Base-by-base conservation (phyloP, 2,888 invertebrate genomes). In the Patella ulyssiponensis region DNA sequence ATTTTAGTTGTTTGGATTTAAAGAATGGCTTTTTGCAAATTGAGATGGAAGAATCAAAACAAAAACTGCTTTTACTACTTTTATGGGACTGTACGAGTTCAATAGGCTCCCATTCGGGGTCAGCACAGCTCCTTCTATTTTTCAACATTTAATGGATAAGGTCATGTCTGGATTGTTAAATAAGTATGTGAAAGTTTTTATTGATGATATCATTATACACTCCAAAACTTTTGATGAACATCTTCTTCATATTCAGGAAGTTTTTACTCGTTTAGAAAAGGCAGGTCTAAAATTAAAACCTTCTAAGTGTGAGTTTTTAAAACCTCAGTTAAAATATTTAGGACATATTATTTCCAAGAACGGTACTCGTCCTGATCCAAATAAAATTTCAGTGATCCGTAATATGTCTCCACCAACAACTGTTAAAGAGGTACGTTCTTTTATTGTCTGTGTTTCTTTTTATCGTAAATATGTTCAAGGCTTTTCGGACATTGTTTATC, bases 231-330 rank as follows among this genome's bases (percentile, higher is more conserved):
- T 72, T 75, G 33, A 70, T 1, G 71, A 71, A 3, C 78, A 78
- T 71, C 23, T 64, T 23, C 53, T 53, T 27, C 56, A 78, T 53
- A 69, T 79, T 27, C 17, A n/a, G 5, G 53, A 73, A 17, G 75
- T 78, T 12, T 76, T 78, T 33, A 23, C 23, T 11, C n/a, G 72
- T 23, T 44, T 78, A 27, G 70, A 64, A 14, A 51, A 23, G 9
- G 75, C 78, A 20, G 78, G 78, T 3, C 56, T 78, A 23, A 71
- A 51, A 51, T 33, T 78, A 33, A 78, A 78, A 56, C 54, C 75
- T 2, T 51, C 75, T n/a, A 78, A 78, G 56, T 75, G 78, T 71
- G 51, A 78, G 75, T 52, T 75, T 75, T 71, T 23, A 70, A n/a
- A 70, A 76, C 33, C 27, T 9, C 33, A 17, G 51, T 78, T 27